Base-by-base conservation (phyloP, 1,140 invertebrate genomes). In the Leptinotarsa texana region DNA sequence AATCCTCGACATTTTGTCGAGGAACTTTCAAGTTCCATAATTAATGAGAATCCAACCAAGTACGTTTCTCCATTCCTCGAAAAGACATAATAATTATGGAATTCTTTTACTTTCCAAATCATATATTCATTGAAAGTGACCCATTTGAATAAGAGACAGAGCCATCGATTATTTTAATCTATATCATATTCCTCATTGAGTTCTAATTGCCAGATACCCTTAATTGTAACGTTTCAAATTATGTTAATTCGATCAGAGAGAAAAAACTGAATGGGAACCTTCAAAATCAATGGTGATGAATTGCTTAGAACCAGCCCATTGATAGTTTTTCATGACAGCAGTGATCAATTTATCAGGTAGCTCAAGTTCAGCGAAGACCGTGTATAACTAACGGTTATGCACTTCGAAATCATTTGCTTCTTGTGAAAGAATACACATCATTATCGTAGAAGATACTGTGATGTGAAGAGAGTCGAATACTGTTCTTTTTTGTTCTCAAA, bases 101-200 rank as follows among this genome's bases (percentile, higher is more conserved):
- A 57, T 57, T 17, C 17, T 18, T 57, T n/a, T 15, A 6, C 33
- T 17, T 18, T n/a, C 13, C 51, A 18, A 17, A 17, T 57, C 51
- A 57, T 18, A 57, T 57, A 57, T 57, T 0, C 6, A 57, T 57
- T 18, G 15, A 18, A 57, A 17, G 13, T 65, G 63, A 11, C 21
- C 63, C 63, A 65, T 18, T 65, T 65, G 21, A 33, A 15, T 5
- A 13, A 13, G 13, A 65, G 22, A 65, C 63, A 65, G 22, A 18
- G 22, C 24, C 63, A 65, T 65, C 63, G 27, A 65, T 65, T 65
- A 65, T 65, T 24, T 21, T 33, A 33, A 65, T 65, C 63, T 22
- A 65, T 65, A 65, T 65, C 63, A 65, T 65, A 65, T 27, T 65
- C 63, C 21, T 65, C 63, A 65, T 22, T 57, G 63, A 65, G 63